Evolutionary conservation across 2,113 vertebrate genomes (phyloP), one percentile per base, ranked within the genome.

Genomic region (Sminthopsis crassicaudata): DNA sequence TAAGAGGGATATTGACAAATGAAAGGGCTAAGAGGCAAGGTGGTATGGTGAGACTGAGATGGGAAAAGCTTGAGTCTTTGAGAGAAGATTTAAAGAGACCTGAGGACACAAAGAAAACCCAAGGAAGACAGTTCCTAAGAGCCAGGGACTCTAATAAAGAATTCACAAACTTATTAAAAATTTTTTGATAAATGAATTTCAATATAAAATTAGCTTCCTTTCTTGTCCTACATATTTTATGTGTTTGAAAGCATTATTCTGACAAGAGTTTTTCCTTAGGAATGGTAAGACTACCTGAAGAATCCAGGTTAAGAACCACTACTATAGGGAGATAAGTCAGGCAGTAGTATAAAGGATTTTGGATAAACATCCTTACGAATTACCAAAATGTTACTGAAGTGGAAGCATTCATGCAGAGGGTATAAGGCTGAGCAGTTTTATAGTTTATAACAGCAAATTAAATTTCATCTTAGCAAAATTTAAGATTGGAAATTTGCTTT

Each of bases 401-500:
- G 67, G 67, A 84, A 84, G n/a, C 19, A 42, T 84, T 84, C 67
- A 84, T 42, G n/a, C n/a, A 84, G n/a, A 76, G 14, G 30, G 2
- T n/a, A 19, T 14, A 42, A 76, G 6, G 36, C 9, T 84, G n/a
- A 36, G 60, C 60, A 76, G 36, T 19, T 84, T n/a, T 30, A 84
- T 7, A 84, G 67, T 84, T 23, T 84, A 84, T 22, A 84, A 19
- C 24, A 91, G 26, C n/a, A 94, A 91, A 90, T 24, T 50, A 53
- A 8, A 91, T 95, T 92, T 52, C 94, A 57, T 46, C 52, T 91
- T 48, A 92, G 0, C 91, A 53, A 92, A 95, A 95, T 24, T 54
- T 92, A 92, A 95, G n/a, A 19, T 60, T 90, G 88, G n/a, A 50
- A 95, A 93, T 84, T 84, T 88, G 2, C 16, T 92, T 95, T 91